Percentiles rank a stretch among this genome's conserved stretches.
Evolutionary conservation across 1,140 invertebrate genomes (phyloP).

Genomic region (Pseudomyrmex sp.): DNA sequence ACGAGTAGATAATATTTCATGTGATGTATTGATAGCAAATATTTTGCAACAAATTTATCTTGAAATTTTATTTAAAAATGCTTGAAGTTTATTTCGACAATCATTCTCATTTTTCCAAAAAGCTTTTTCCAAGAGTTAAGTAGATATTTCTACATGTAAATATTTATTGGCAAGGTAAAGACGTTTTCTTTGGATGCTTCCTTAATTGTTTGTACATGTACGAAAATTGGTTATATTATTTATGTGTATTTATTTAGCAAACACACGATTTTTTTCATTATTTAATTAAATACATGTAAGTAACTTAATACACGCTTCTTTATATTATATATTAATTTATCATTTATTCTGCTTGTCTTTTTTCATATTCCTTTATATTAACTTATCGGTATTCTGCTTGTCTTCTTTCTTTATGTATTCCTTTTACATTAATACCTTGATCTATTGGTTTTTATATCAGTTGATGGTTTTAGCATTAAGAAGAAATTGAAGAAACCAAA

Average conservation of each 20-base stretch:
- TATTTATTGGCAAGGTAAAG: not conserved
- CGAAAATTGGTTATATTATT: slow-evolving; percentile 34
- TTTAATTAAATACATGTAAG: not conserved
- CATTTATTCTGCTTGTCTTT: slow-evolving; percentile 6
- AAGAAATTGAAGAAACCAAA: slow-evolving; percentile 78
- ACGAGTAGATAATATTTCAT: no score
- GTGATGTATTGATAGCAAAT: no score
- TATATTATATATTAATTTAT: slow-evolving; percentile 23
- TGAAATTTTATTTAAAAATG: no score
- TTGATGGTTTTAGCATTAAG: slow-evolving; percentile 75
- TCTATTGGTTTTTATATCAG: not conserved
- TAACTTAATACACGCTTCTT: slow-evolving; percentile 22
- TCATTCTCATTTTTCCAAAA: no score
- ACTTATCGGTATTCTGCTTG: no score
- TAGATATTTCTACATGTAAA: no score
- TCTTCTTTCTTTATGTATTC: not conserved
- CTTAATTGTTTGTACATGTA: slow-evolving; percentile 33
- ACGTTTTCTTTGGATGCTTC: slow-evolving; percentile 19
- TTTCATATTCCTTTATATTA: slow-evolving; percentile 8
- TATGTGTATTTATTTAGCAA: slow-evolving; percentile 9
- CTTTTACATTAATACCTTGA: slow-evolving; percentile 5
- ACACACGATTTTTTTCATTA: slow-evolving; percentile 5
- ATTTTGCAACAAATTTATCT: no score
- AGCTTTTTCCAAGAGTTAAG: no score
- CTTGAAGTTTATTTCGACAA: no score